Evolutionary conservation across 2,113 vertebrate genomes (phyloP), one percentile per base, ranked within the genome.

Genomic region (Cebus imitator): DNA sequence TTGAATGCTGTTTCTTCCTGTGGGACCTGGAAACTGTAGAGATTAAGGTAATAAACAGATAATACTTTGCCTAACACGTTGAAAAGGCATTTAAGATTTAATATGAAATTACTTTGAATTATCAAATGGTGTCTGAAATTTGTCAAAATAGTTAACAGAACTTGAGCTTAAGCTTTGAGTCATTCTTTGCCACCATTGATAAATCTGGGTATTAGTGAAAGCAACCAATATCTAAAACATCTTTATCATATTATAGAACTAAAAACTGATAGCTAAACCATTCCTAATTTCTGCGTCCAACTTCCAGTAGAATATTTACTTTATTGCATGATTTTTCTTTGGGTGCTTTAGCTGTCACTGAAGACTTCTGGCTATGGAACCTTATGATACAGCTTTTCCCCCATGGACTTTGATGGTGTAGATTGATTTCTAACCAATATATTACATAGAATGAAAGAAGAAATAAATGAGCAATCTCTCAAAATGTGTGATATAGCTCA

Each of bases 381-480:
- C 23, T 58, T 32, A 17, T 21, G 55, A 58, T 32, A 27, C 35
- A 27, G 10, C 13, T 87, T 92, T 94, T 43, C 3, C 2, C 40
- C 16, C 48, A 23, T 84, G 70, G 83, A 48, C 8, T 72, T 55
- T 45, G 30, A 35, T 37, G n/a, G 48, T 32, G 50, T 40, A 40
- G 50, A 83, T n/a, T 89, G 32, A 95, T 94, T 97, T 94, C 58
- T 91, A 87, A 90, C 43, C 30, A 68, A 43, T 73, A 18, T 48
- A 20, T 78, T 91, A 35, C 64, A 25, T 68, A 79, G 25, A 9
- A 66, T 78, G 8, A 92, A 94, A 79, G 32, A 52, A 80, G n/a
- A 89, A 95, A 96, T 78, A 72, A 61, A 30, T 21, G 50, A 91
- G n/a, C 58, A 50, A 50, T 85, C 14, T 87, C 96, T 79, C 72